Evolutionary conservation across 2,888 invertebrate genomes (phyloP), one percentile per base, ranked within the genome.

Genomic region (Petrophora chlorosata): DNA sequence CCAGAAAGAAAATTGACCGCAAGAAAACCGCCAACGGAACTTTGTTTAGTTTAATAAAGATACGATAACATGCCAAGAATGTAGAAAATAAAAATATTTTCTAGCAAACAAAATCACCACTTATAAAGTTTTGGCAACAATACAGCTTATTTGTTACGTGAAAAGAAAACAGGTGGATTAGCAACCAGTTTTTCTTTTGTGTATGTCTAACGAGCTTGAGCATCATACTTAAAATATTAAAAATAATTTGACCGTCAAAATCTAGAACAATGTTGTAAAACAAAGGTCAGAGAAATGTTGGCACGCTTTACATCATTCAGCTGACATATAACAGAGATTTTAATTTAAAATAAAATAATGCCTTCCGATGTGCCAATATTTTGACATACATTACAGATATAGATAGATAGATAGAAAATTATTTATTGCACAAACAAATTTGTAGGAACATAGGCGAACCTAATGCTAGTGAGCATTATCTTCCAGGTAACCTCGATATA

Each of bases 241-340:
- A 86, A 84, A 85, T 84, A 85, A 77, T 70, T 76, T 81, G 87
- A 80, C 84, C 83, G 78, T 82, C 82, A 83, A 79, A 76, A 84
- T 77, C 70, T 78, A 70, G 83, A 82, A 79, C 83, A 79, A 73
- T 74, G 73, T 74, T 76, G 68, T 77, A 75, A 73, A 76, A 72
- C 70, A 79, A 78, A 87, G 85, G 84, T 76, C 79, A 71, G 62
- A 79, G 78, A 85, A 83, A 86, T 84, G 71, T 87, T 88, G 88
- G 89, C 89, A 85, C 78, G 72, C 61, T 44, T 48, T 49, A 63
- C 30, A 56, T 60, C 58, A 45, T 61, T 59, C 76, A 68, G 17
- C 70, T 15, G 16, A 15, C 19, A 69, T 62, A 58, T 36, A 38
- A 45, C 35, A 13, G 35, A 38, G 32, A 75, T 56, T 66, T 73